Percentiles rank a stretch among this genome's conserved stretches.
Conservation (phyloP, 1,140 invertebrate genomes). For the Gonatopus flavifemur region DNA sequence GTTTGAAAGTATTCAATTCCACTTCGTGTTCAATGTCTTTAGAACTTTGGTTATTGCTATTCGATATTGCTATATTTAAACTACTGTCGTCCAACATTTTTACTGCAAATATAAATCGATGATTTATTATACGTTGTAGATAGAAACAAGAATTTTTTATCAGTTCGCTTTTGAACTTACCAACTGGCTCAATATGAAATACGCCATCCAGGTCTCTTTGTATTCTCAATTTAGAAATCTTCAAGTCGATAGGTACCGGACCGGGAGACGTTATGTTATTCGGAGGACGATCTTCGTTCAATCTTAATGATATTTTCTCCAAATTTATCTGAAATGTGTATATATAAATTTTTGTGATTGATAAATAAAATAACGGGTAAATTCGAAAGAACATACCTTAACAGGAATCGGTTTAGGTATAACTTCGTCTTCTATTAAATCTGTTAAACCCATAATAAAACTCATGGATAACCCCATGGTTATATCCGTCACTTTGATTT, state of each 20-base stretch:
- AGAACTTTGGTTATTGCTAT: constrained; percentile 21
- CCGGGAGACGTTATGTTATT: constrained; percentile 82
- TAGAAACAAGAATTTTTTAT: constrained; percentile 1
- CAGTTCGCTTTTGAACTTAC: constrained; percentile 29
- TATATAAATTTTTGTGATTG: neutral
- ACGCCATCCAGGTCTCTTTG: constrained; percentile 69
- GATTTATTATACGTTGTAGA: constrained; percentile 1
- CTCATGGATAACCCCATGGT: constrained; percentile 76
- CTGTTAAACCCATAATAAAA: constrained; percentile 74
- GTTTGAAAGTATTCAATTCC: constrained; percentile 57
- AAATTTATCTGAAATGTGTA: constrained; percentile 63
- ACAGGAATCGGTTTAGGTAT: constrained; percentile 76
- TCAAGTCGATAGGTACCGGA: constrained; percentile 76
- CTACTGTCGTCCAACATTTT: constrained; percentile 21
- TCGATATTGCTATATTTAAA: constrained; percentile 17
- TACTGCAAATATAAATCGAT: constrained; percentile 23
- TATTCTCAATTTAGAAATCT: constrained; percentile 70
- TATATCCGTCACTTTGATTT: constrained; percentile 69
- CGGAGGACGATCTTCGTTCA: constrained; percentile 79
- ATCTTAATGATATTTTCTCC: constrained; percentile 69
- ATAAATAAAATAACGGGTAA: neutral
- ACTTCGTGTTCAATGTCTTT: constrained; percentile 47
- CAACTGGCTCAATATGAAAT: constrained; percentile 69
- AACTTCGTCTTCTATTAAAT: constrained; percentile 85
- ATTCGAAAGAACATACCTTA: constrained; percentile 58